Evolutionary conservation across 2,888 invertebrate species (phyloP), one percentile per base, ranked within the genome.

Genomic region (Chalcis sispes): DNA sequence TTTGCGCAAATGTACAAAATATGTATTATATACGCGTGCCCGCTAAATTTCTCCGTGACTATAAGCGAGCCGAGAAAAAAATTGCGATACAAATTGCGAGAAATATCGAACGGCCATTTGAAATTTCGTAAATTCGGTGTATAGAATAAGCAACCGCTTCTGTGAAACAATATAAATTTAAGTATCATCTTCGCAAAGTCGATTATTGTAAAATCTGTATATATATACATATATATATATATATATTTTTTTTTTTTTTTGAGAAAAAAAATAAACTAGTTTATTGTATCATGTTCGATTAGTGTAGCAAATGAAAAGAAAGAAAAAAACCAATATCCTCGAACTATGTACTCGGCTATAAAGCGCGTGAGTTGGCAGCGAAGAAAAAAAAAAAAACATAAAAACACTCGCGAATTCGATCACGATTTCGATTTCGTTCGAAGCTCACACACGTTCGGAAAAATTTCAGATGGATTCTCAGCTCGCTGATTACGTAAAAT

Each of bases 341-440:
- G n/a, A n/a, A n/a, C n/a, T n/a, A n/a, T n/a, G n/a, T n/a, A n/a
- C n/a, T n/a, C n/a, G n/a, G n/a, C n/a, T n/a, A n/a, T n/a, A n/a
- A n/a, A n/a, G n/a, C n/a, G n/a, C n/a, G n/a, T n/a, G n/a, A n/a
- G n/a, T n/a, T n/a, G n/a, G n/a, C n/a, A n/a, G n/a, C 15, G 15
- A 42, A 42, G 15, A 13, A 13, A 42, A 42, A 4, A 15, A 8
- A 13, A 42, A 42, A 42, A 42, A 15, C 15, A 7, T 4, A 15
- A 13, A 72, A 54, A 52, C 48, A 18, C 64, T 42, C 40, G 23
- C 4, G 36, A 52, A 42, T 27, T 50, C 42, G 67, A 72, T 72
- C 72, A 72, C 72, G 64, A 72, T 72, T 72, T 25, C 58, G 58
- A 77, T 77, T 77, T 65, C 65, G n/a, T 69, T 25, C 58, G 29